A percentile compares a stretch with the other conserved stretches of the same genome.
phyloP scores from a whole-genome alignment of 2,888 invertebrate genomes.

The Melitaea athalia region DNA sequence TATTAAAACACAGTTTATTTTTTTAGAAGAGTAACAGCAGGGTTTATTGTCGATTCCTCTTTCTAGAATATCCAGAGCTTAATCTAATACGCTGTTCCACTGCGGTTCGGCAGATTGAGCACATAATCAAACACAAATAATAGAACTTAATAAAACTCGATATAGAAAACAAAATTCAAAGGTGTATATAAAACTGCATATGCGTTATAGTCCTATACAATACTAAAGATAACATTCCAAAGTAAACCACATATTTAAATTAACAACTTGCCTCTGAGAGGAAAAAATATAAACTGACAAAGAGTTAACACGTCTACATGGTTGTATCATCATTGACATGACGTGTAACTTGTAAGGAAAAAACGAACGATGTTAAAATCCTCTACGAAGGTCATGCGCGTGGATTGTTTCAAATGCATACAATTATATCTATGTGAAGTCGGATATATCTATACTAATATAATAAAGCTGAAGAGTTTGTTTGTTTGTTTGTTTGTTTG shows the following conservation, averaged over 20 bases:
- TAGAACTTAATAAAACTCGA: no score
- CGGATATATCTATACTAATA: no score
- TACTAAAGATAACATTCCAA: neutral
- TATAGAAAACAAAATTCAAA: no score
- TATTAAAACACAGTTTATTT: no score
- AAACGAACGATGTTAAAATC: slow-evolving; percentile 30
- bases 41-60: no score
- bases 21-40: no score
- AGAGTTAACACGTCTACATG: slow-evolving; percentile 27
- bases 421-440: neutral
- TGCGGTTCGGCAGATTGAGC: no score
- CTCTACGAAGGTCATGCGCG: slow-evolving; percentile 29
- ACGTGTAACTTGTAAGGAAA: slow-evolving; percentile 25
- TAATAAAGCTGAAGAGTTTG: no score
- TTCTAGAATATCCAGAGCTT: neutral
- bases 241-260: neutral
- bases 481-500: no score
- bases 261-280: slow-evolving; percentile 21
- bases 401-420: neutral
- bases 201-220: no score
- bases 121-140: neutral
- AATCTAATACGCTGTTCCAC: neutral
- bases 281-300: slow-evolving; percentile 7
- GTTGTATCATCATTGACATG: slow-evolving; percentile 17
- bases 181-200: no score